Conservation (phyloP, 2,888 invertebrate genomes). For the Calameuta filiformis region DNA sequence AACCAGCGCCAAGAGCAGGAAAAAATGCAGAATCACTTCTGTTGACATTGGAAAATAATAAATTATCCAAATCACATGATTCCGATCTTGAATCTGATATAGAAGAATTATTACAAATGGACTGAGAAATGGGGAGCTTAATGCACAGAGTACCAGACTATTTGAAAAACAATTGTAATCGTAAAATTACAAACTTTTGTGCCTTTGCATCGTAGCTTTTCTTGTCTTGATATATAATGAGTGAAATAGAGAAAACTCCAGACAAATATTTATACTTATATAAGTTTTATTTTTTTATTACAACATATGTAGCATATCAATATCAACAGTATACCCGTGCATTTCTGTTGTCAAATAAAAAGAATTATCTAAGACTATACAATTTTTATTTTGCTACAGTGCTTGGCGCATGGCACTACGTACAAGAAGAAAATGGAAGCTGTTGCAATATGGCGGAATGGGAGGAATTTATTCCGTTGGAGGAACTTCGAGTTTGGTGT, state of each 20-base stretch:
- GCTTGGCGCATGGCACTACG: background rate
- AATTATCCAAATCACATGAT: slow-evolving; percentile 37
- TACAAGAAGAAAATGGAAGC: background rate
- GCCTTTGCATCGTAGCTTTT: background rate
- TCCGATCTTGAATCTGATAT: slow-evolving; percentile 55
- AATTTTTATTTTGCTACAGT: background rate
- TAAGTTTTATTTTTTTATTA: background rate
- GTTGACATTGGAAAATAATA: background rate
- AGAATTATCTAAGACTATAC: background rate
- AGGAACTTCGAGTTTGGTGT: background rate
- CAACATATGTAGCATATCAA: background rate
- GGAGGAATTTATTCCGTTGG: background rate
- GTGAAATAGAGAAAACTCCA: background rate
- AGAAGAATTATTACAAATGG: slow-evolving; percentile 51
- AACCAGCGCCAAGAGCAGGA: slow-evolving; percentile 45
- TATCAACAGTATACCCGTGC: background rate
- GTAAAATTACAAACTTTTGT: background rate
- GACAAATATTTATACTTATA: background rate
- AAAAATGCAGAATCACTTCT: slow-evolving; percentile 22
- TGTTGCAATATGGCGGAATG: background rate
- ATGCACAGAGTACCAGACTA: background rate
- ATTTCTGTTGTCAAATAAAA: background rate
- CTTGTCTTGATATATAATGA: background rate
- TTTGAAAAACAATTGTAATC: background rate
- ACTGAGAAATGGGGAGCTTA: slow-evolving; percentile 22